Percentiles rank a stretch among this genome's conserved stretches.
Evolutionary conservation across 2,797 vertebrate species (phyloP).

Genomic region (Falco biarmicus): DNA sequence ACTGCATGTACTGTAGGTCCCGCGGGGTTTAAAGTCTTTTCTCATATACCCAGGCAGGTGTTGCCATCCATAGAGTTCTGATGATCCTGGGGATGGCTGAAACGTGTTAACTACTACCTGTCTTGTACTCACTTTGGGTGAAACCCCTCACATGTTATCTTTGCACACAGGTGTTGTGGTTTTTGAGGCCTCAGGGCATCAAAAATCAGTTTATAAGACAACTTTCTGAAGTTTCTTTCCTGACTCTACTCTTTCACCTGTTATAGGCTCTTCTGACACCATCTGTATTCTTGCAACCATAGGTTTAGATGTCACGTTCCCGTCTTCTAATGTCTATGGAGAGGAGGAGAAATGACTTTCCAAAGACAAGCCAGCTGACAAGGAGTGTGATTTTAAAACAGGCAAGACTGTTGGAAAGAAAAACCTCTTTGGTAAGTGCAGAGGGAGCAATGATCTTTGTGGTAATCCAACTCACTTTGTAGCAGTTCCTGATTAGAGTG

Average conservation of each 20-base stretch:
- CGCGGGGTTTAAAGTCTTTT: background rate
- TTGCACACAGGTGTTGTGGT: background rate
- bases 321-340: background rate
- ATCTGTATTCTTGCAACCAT: background rate
- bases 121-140: background rate
- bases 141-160: background rate
- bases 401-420: background rate
- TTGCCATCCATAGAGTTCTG: background rate
- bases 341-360: background rate
- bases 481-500: background rate
- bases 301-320: background rate
- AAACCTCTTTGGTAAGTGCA: background rate
- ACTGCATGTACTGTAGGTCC: background rate
- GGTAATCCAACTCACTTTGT: background rate
- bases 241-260: background rate
- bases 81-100: background rate
- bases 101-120: background rate
- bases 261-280: background rate
- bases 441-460: background rate
- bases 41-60: background rate
- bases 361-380: background rate
- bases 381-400: background rate
- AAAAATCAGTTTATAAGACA: background rate
- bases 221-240: background rate
- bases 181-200: background rate